Evolutionary conservation across 2,797 vertebrate species (phyloP).

Genomic region (Erethizon dorsatum): DNA sequence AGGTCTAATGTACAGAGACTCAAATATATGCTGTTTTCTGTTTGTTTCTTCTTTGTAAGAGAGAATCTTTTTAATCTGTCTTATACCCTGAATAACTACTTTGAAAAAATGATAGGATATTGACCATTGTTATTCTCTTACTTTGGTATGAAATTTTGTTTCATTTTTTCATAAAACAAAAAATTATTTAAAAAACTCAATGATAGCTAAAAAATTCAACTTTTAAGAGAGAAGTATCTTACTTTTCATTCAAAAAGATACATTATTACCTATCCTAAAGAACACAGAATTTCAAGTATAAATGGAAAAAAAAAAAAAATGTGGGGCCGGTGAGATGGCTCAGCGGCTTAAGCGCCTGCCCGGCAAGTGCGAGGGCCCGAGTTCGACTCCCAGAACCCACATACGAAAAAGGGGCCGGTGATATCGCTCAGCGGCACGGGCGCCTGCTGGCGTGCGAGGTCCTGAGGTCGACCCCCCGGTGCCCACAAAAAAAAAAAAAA

Average conservation of each 20-base stretch:
- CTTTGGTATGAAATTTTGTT: neutral
- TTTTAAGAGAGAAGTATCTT: constrained; percentile 2
- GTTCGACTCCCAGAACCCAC: too few relatives aligned
- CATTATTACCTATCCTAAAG: neutral
- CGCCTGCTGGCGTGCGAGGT: too few relatives aligned
- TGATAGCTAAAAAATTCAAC: neutral
- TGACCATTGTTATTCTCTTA: neutral
- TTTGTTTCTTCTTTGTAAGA: neutral
- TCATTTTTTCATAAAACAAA: neutral
- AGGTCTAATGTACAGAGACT: neutral
- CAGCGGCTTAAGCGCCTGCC: too few relatives aligned
- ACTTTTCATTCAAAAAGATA: constrained; percentile 1
- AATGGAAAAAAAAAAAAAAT: too few relatives aligned
- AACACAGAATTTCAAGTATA: constrained; percentile 7
- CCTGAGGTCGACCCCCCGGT: too few relatives aligned
- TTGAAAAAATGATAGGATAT: neutral
- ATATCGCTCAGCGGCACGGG: too few relatives aligned
- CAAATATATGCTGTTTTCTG: neutral
- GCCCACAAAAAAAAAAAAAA: too few relatives aligned
- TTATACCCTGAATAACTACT: neutral
- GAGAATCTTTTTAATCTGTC: neutral
- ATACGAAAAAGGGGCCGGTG: too few relatives aligned
- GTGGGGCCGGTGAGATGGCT: too few relatives aligned
- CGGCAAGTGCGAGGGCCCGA: too few relatives aligned
- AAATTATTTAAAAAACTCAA: neutral